phyloP scores from a whole-genome alignment of 2,797 vertebrate genomes.

The Sternotherus odoratus region DNA sequence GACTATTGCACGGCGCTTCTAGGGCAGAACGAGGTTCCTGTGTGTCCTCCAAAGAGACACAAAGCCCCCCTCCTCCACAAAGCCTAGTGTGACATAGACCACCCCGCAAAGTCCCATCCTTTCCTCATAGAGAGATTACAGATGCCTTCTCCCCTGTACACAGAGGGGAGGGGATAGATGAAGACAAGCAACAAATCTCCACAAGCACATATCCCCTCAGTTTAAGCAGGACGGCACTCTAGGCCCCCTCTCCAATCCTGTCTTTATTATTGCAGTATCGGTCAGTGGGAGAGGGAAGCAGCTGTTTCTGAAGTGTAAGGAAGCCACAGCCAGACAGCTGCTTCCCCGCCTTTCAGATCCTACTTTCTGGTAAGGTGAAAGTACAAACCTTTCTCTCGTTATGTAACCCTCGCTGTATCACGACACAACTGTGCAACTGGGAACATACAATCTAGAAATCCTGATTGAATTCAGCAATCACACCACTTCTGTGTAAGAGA shows the following conservation, averaged over 20 bases:
- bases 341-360: background rate
- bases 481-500: background rate
- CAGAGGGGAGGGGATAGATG: too few relatives aligned
- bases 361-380: background rate
- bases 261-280: background rate
- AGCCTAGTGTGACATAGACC: too few relatives aligned
- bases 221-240: background rate
- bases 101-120: too few relatives aligned
- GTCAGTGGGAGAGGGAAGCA: background rate
- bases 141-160: background rate
- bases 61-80: too few relatives aligned
- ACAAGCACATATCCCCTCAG: background rate
- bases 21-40: too few relatives aligned
- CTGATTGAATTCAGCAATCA: background rate
- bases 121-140: too few relatives aligned
- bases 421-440: background rate
- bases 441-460: background rate
- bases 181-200: background rate
- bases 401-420: background rate
- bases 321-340: background rate
- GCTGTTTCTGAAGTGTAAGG: background rate
- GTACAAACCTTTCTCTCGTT: background rate
- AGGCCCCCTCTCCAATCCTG: background rate
- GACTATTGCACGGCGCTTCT: too few relatives aligned
- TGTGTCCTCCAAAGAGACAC: too few relatives aligned